phyloP scores from a whole-genome alignment of 2,888 invertebrate species.

The Meandrusa payeni region DNA sequence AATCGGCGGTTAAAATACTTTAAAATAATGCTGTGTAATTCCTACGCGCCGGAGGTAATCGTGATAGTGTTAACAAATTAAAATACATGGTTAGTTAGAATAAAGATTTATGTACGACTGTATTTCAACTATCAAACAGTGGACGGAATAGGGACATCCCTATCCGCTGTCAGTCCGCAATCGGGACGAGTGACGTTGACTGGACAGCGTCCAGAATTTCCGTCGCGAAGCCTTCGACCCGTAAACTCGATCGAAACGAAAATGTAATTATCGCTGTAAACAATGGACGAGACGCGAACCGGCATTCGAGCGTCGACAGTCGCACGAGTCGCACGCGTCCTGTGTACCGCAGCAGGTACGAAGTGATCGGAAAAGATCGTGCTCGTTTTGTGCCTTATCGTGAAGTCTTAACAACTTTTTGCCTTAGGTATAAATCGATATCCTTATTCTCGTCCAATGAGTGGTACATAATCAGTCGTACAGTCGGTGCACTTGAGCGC shows the following conservation, averaged over 20 bases:
- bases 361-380: constrained; percentile 43
- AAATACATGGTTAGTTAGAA: no score
- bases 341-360: constrained; percentile 46
- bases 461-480: constrained; percentile 39
- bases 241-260: constrained; percentile 72
- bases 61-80: no score
- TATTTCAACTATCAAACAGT: not conserved
- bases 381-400: constrained; percentile 62
- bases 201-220: constrained; percentile 62
- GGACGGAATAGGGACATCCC: constrained; percentile 30
- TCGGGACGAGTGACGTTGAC: constrained; percentile 39
- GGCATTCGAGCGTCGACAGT: constrained; percentile 71
- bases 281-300: constrained; percentile 58
- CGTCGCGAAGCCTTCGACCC: constrained; percentile 66
- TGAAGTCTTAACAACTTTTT: constrained; percentile 40
- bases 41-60: no score
- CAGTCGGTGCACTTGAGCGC: constrained; percentile 43
- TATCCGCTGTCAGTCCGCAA: constrained; percentile 31
- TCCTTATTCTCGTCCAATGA: constrained; percentile 22
- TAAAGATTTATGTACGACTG: no score
- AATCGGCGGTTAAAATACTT: constrained; percentile 9
- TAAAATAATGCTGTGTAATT: not conserved
- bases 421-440: constrained; percentile 26
- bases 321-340: constrained; percentile 65
- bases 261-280: constrained; percentile 76